Conservation (phyloP, 2,797 vertebrate genomes). For the Centroberyx gerrardi region DNA sequence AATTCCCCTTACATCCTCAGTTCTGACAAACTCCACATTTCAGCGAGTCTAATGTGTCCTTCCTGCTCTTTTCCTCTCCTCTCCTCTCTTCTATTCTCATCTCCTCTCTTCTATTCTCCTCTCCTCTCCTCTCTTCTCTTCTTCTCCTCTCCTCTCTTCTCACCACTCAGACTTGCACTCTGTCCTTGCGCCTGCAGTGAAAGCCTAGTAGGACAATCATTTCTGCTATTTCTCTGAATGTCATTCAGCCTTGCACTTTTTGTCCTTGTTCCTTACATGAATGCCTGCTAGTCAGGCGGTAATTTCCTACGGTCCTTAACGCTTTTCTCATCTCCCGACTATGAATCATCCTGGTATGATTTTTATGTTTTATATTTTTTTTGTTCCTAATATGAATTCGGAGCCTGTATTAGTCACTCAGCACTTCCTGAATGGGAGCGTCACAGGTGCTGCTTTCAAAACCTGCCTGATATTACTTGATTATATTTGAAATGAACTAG, state of each 20-base stretch:
- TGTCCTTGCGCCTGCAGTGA: background rate
- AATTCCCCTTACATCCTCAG: too few relatives aligned
- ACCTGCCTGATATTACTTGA: background rate
- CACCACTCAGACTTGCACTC: background rate
- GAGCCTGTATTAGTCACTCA: too few relatives aligned
- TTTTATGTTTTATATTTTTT: too few relatives aligned
- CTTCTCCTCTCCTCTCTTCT: background rate
- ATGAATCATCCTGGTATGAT: constrained; percentile 20
- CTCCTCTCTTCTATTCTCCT: background rate
- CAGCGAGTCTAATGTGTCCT: too few relatives aligned
- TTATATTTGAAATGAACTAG: background rate
- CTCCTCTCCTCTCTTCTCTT: background rate
- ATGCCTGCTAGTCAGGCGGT: constrained; percentile 6
- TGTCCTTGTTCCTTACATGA: constrained; percentile 6
- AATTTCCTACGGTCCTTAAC: constrained; percentile 32
- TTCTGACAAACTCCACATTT: too few relatives aligned
- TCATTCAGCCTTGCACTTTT: constrained; percentile 14
- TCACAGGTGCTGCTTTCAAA: background rate
- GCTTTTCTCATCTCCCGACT: constrained; percentile 9
- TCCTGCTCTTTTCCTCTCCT: too few relatives aligned
- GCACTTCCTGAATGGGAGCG: too few relatives aligned
- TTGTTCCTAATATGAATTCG: too few relatives aligned
- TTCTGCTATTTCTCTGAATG: constrained; percentile 9
- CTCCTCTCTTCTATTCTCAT: background rate
- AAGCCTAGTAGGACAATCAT: background rate